A percentile compares a stretch with the other conserved stretches of the same genome.
Evolutionary conservation across 2,113 vertebrate genomes (phyloP).

Genomic region (Lophochroa leadbeateri): DNA sequence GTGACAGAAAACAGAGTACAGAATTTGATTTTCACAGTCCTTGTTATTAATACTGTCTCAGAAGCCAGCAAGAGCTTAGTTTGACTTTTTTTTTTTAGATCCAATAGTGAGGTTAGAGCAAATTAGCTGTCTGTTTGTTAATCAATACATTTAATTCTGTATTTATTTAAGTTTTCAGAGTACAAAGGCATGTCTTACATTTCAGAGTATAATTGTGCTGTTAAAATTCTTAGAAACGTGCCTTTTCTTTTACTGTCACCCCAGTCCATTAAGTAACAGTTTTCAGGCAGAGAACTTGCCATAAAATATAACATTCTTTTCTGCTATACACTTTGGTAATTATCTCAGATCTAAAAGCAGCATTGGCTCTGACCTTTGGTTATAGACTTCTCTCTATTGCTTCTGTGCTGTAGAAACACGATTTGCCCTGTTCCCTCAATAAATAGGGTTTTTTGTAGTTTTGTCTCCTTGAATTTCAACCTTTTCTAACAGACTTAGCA

Average conservation of each 20-base stretch:
- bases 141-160: background rate
- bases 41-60: background rate
- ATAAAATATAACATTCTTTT: constrained; percentile 12
- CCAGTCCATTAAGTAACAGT: background rate
- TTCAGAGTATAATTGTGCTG: background rate
- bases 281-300: background rate
- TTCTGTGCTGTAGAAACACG: background rate
- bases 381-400: background rate
- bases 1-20: background rate
- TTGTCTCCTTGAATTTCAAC: background rate
- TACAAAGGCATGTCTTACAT: background rate
- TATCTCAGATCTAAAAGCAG: constrained; percentile 11
- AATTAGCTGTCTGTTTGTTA: background rate
- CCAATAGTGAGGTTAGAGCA: background rate
- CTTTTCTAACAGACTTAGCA: background rate
- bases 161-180: background rate
- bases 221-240: background rate
- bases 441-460: background rate
- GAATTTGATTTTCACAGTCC: background rate
- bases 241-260: background rate
- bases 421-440: background rate
- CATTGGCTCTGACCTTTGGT: background rate
- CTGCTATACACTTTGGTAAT: constrained; percentile 18
- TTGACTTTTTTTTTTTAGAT: background rate
- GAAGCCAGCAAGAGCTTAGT: background rate